Evolutionary conservation across 2,113 vertebrate species (phyloP).

Genomic region (Chroicocephalus ridibundus): DNA sequence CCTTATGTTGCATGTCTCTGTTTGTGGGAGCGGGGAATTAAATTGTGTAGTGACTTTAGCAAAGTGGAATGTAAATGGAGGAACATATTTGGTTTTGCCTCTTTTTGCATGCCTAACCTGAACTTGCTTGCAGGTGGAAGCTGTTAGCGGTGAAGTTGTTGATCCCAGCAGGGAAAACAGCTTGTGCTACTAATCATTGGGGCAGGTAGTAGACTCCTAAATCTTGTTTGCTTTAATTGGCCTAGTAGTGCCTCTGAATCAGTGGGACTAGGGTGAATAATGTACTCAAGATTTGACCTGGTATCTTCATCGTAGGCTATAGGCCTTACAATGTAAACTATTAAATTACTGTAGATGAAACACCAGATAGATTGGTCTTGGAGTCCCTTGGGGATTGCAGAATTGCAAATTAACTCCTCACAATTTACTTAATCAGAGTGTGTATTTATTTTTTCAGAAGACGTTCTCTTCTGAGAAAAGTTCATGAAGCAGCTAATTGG

Average conservation of each 20-base stretch:
- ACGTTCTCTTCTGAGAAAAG: neutral
- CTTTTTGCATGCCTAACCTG: neutral
- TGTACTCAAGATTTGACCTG: neutral
- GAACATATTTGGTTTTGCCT: neutral
- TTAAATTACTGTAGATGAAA: neutral
- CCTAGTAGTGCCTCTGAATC: neutral
- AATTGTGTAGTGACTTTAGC: neutral
- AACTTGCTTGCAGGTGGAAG: neutral
- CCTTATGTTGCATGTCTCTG: neutral
- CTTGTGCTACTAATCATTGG: neutral
- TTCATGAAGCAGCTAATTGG: neutral
- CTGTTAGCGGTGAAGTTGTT: neutral
- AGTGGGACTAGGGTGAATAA: neutral
- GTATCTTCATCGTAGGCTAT: neutral
- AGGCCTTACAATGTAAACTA: neutral
- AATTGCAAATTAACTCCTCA: slow-evolving; percentile 11
- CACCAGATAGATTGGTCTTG: neutral
- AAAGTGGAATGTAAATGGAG: neutral
- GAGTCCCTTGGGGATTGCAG: neutral
- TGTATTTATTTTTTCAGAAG: slow-evolving; percentile 21
- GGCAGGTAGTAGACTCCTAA: neutral
- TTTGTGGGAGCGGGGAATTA: neutral
- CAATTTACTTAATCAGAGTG: neutral
- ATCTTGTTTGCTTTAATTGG: slow-evolving; percentile 24
- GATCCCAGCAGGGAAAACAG: neutral